A percentile compares a stretch with the other conserved stretches of the same genome.
phyloP scores from a whole-genome alignment of 2,113 vertebrate species.

The Hemicordylus capensis region DNA sequence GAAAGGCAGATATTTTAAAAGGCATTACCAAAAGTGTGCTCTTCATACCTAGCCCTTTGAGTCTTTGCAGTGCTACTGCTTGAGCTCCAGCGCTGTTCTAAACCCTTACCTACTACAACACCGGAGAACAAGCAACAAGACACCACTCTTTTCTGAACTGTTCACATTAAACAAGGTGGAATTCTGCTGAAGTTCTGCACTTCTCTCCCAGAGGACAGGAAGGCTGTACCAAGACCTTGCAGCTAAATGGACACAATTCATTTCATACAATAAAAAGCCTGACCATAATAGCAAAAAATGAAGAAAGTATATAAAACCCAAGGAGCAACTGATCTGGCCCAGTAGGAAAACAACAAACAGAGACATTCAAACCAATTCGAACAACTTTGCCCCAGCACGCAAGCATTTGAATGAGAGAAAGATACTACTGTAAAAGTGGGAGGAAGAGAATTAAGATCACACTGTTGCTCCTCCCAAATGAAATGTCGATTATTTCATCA shows the following conservation, averaged over 20 bases:
- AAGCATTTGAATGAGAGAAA: neutral
- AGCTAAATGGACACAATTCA: neutral
- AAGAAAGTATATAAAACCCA: neutral
- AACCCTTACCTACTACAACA: neutral
- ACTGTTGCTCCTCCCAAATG: neutral
- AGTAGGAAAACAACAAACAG: neutral
- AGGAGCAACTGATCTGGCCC: neutral
- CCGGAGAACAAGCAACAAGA: neutral
- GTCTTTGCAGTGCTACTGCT: neutral
- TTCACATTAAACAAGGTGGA: constrained; percentile 6
- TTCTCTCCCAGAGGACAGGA: rapidly evolving
- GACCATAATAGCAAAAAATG: neutral
- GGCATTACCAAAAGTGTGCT: neutral
- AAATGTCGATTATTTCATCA: rapidly evolving
- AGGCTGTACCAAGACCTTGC: neutral
- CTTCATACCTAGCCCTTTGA: neutral
- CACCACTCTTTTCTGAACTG: neutral
- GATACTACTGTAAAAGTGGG: neutral
- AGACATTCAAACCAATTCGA: neutral
- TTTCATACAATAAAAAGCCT: neutral
- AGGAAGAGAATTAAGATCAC: neutral
- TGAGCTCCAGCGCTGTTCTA: neutral
- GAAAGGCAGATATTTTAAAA: neutral
- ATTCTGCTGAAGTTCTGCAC: neutral
- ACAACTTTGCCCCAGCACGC: neutral